These are phyloP conservation scores for Perca schrenkii DNA, from an alignment of 2,113 vertebrate genomes.

Conservation along the genomic window DNA sequence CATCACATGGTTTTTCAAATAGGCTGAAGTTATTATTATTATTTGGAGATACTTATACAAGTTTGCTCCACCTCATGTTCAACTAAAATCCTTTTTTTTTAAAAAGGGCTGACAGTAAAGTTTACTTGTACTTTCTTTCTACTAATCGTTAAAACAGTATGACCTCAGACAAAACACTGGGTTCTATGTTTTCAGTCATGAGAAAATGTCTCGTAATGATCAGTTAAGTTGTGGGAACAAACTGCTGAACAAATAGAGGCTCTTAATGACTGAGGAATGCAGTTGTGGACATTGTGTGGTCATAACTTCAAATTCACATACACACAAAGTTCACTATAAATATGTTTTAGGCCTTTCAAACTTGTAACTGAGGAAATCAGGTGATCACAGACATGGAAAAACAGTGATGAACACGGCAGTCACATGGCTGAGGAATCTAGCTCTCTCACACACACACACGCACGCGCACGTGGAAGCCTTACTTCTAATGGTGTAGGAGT, in stretches of 20 bases:
- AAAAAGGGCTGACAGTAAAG: not conserved
- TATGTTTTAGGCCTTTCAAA: constrained; percentile 22
- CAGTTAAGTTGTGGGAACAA: constrained; percentile 39
- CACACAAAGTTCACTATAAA: constrained; percentile 11
- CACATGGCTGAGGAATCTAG: constrained; percentile 74
- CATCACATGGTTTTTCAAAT: no score
- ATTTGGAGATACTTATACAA: not conserved
- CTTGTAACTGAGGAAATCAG: constrained; percentile 67
- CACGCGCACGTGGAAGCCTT: not conserved
- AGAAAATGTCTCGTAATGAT: constrained; percentile 24
- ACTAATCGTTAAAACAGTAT: constrained; percentile 1
- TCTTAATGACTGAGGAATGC: constrained; percentile 20
- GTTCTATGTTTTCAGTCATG: constrained; percentile 40
- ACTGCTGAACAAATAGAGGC: constrained; percentile 7
- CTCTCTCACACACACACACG: not conserved
- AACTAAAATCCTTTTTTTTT: not conserved
- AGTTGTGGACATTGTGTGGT: constrained; percentile 15
- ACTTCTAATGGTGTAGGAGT: not conserved
- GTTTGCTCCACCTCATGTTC: not conserved
- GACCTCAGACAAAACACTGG: constrained; percentile 50
- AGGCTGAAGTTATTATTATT: no score
- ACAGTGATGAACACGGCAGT: constrained; percentile 63
- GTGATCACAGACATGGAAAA: constrained; percentile 74
- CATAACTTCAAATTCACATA: constrained; percentile 3
- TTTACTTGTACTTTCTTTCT: not conserved